These are phyloP conservation scores for Tokudaia muenninki DNA, from an alignment of 2,797 vertebrate species.

Conservation along the genomic window DNA sequence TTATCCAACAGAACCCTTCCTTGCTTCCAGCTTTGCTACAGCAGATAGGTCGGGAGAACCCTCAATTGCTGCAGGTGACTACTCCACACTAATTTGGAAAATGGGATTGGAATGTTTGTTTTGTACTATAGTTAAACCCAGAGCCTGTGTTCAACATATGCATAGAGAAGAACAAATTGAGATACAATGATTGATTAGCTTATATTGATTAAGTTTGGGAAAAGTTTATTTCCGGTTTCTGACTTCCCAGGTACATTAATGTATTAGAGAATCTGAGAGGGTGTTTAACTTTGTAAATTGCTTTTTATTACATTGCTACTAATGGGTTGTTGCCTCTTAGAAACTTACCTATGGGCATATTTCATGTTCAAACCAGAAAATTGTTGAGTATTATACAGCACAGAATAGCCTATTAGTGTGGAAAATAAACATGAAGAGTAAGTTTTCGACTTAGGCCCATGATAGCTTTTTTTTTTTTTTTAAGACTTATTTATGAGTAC, in stretches of 20 bases:
- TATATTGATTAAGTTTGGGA: constrained; percentile 26
- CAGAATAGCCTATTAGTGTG: neutral
- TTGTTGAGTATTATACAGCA: neutral
- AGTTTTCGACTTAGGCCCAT: neutral
- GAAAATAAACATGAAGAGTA: neutral
- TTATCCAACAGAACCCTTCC: constrained; percentile 97
- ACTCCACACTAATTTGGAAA: constrained; percentile 56
- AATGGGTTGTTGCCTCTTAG: neutral
- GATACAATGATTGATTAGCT: neutral
- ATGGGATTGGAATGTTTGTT: neutral
- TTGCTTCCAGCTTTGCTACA: constrained; percentile 96
- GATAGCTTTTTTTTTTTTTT: too few relatives aligned
- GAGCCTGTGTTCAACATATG: neutral
- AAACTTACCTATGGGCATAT: neutral
- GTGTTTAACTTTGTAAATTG: neutral
- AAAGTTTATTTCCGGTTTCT: neutral
- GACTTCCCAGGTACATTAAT: neutral
- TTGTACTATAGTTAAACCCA: neutral
- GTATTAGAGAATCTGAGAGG: constrained; percentile 11
- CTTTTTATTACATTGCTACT: neutral
- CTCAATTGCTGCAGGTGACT: constrained; percentile 95
- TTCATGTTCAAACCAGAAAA: neutral
- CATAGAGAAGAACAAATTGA: neutral
- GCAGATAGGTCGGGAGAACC: constrained; percentile 97
- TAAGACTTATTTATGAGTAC: too few relatives aligned